Percentiles rank a stretch among this genome's conserved stretches.
Evolutionary conservation across 1,140 invertebrate species (phyloP).

Genomic region (Metaphire vulgaris): DNA sequence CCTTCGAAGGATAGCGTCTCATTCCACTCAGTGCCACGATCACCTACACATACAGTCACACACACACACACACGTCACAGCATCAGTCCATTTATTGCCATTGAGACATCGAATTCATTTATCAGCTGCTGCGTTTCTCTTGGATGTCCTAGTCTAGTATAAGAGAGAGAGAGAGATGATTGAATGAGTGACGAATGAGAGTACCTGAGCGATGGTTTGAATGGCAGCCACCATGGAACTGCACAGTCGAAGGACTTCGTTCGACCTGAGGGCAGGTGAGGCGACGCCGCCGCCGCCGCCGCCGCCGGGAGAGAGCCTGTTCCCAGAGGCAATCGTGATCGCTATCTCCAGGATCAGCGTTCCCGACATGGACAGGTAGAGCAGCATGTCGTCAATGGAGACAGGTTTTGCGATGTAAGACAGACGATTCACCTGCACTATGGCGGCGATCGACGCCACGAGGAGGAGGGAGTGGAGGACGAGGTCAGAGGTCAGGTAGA

Average conservation of each 20-base stretch:
- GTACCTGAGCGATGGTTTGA: neutral
- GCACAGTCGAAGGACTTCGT: neutral
- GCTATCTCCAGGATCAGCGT: slow-evolving; percentile 14
- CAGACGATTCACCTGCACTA: slow-evolving; percentile 3
- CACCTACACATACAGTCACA: slow-evolving; percentile 11
- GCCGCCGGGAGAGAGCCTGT: neutral
- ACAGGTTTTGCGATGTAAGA: slow-evolving; percentile 17
- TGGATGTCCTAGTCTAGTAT: too few species aligned
- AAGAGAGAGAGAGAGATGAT: neutral
- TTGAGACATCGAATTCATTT: too few species aligned
- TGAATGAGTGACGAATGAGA: neutral
- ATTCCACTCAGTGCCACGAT: slow-evolving; percentile 20
- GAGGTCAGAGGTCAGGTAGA: slow-evolving; percentile 23
- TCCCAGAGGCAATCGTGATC: slow-evolving; percentile 5
- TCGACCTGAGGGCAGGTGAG: neutral
- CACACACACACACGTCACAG: neutral
- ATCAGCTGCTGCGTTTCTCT: too few species aligned
- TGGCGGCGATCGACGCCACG: slow-evolving; percentile 2
- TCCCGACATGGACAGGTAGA: slow-evolving; percentile 24
- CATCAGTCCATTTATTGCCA: neutral
- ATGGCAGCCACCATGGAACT: neutral
- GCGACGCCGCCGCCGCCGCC: neutral
- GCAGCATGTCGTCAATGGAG: slow-evolving; percentile 21
- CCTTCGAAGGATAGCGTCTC: slow-evolving; percentile 13
- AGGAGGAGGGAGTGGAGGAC: slow-evolving; percentile 6